phyloP scores from a whole-genome alignment of 2,113 vertebrate species.

The Mungos mungo region DNA sequence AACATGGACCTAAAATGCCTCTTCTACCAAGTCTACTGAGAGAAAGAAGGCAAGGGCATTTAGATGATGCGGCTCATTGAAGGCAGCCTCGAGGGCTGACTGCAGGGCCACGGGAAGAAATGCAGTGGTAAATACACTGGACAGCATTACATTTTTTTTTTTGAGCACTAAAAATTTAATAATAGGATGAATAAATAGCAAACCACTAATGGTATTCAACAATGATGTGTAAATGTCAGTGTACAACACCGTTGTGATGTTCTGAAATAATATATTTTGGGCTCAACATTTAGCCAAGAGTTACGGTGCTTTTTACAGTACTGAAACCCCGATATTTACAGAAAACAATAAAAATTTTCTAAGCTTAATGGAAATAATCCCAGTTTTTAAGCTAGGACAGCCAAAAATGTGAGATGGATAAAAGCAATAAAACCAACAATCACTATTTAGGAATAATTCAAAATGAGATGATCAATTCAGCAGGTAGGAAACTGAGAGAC shows the following conservation, averaged over 20 bases:
- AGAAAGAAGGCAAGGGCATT: background rate
- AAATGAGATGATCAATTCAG: slow-evolving; percentile 22
- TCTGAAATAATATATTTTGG: background rate
- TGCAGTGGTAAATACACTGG: background rate
- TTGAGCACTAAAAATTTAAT: background rate
- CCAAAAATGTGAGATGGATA: background rate
- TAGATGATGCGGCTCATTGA: background rate
- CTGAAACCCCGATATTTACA: background rate
- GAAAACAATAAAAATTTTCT: background rate
- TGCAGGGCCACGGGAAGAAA: background rate
- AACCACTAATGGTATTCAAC: background rate
- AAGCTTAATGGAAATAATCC: background rate
- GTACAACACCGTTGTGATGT: background rate
- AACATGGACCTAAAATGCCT: too few species aligned
- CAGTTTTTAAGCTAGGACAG: background rate
- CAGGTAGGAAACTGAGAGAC: background rate
- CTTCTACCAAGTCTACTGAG: background rate
- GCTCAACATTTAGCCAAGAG: background rate
- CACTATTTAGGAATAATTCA: background rate
- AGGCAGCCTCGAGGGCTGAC: background rate
- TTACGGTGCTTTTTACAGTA: background rate
- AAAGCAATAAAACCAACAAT: background rate
- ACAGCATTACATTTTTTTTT: too few species aligned
- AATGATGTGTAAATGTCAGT: background rate
- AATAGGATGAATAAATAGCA: background rate